Evolutionary conservation across 2,113 vertebrate species (phyloP).

Genomic region (Ptychochromis oligacanthus): DNA sequence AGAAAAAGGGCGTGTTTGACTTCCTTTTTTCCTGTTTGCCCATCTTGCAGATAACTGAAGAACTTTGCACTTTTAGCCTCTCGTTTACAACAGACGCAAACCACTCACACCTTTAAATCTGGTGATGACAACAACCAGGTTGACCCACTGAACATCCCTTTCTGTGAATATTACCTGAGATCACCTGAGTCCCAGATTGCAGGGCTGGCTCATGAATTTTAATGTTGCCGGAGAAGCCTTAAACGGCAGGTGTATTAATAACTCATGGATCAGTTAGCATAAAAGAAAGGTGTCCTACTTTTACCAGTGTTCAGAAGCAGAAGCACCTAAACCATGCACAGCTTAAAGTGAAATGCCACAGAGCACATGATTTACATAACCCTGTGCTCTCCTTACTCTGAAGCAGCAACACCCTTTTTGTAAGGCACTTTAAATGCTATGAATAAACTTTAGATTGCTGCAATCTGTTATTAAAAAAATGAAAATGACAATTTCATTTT

Average conservation of each 20-base stretch:
- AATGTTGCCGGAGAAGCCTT: conserved; percentile 17
- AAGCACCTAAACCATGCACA: conserved; percentile 17
- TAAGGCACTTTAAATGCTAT: background rate
- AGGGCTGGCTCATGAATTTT: conserved; percentile 34
- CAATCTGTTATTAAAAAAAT: background rate
- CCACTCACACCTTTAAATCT: background rate
- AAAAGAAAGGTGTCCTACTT: conserved; percentile 33
- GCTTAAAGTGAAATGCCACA: conserved; percentile 4
- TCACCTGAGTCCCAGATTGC: conserved; percentile 14
- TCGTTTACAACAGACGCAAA: background rate
- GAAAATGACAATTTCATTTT: background rate
- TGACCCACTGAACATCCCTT: background rate
- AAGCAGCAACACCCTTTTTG: background rate
- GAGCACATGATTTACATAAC: background rate
- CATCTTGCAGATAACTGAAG: too few species aligned
- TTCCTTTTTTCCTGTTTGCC: background rate
- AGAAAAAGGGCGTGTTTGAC: background rate
- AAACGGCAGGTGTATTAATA: conserved; percentile 9
- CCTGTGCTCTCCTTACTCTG: background rate
- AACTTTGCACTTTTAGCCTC: background rate
- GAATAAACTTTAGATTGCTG: background rate
- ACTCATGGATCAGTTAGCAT: conserved; percentile 15
- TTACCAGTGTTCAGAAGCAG: conserved; percentile 2
- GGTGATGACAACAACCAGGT: background rate
- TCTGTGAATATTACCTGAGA: background rate